phyloP scores from a whole-genome alignment of 2,797 vertebrate genomes.

The Enteromius treurensis region DNA sequence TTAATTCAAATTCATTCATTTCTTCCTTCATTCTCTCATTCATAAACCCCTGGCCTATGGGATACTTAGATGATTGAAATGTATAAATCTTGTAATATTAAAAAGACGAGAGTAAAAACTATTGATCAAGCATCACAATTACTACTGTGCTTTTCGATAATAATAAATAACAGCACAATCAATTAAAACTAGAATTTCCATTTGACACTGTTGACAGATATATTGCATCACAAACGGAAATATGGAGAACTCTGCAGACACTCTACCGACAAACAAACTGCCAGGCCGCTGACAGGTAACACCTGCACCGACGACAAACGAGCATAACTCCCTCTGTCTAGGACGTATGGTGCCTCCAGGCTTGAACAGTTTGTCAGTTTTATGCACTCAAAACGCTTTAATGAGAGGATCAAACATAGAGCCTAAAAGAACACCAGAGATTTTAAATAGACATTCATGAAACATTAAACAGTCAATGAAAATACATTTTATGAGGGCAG shows the following conservation, averaged over 20 bases:
- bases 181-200: not conserved
- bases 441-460: conserved; percentile 13
- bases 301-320: conserved; percentile 60
- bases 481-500: conserved; percentile 21
- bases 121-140: not conserved
- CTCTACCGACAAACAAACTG: conserved; percentile 40
- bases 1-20: not conserved
- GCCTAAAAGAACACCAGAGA: not conserved
- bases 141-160: not conserved
- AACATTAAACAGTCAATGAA: conserved; percentile 48
- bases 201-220: not conserved
- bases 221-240: conserved; percentile 28
- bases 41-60: not conserved
- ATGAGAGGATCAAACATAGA: conserved; percentile 11
- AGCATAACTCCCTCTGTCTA: conserved; percentile 27
- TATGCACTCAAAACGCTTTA: conserved; percentile 1
- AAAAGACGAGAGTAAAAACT: not conserved
- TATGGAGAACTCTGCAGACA: conserved; percentile 18
- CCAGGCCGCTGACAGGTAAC: conserved; percentile 45
- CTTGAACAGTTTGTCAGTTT: conserved; percentile 52
- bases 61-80: not conserved
- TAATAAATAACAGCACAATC: not conserved
- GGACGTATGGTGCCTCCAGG: conserved; percentile 50
- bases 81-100: not conserved
- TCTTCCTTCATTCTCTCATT: not conserved